Evolutionary conservation across 1,140 invertebrate species (phyloP), one percentile per base, ranked within the genome.

Genomic region (Pogonognathellus flavescens): DNA sequence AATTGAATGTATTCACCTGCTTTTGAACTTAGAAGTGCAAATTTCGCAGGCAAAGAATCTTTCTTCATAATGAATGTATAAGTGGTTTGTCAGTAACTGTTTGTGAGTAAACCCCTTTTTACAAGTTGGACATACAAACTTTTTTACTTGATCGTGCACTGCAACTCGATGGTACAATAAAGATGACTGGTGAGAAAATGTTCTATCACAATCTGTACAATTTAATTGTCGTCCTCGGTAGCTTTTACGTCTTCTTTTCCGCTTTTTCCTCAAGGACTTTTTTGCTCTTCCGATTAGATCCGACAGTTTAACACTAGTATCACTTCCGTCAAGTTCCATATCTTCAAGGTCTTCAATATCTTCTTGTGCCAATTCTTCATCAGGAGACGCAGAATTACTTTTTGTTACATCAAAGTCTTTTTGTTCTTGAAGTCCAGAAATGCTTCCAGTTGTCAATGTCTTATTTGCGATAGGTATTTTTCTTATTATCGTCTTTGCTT

Each of bases 161-260:
- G 94, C 92, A 89, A 94, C 93, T 89, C 94, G 94, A 90, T 95
- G 94, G 90, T 95, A 95, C 22, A 94, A 90, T 22, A 95, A 92
- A 2, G 94, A 94, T 88, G 93, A 93, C 0, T 92, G 91, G 90
- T 93, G 92, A 85, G 92, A 93, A 59, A 94, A 91, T 84, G 93
- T 91, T 91, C 95, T 95, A n/a, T 92, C 93, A 89, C 94, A 95
- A 62, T 93, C 91, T 85, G 94, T 93, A 89, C 94, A 95, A 8
- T 52, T 16, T 11, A 85, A 82, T 70, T 82, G n/a, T 7, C 20
- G 72, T 18, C 49, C 18, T 59, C 14, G 55, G 31, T 70, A 70
- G n/a, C 13, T 72, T 18, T 83, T 10, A n/a, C n/a, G 8, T 70
- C 53, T 3, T 52, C 25, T 6, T 84, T 84, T 80, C 70, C 13